Percentiles rank a stretch among this genome's conserved stretches.
Evolutionary conservation across 2,113 vertebrate genomes (phyloP).

Genomic region (Vidua macroura): DNA sequence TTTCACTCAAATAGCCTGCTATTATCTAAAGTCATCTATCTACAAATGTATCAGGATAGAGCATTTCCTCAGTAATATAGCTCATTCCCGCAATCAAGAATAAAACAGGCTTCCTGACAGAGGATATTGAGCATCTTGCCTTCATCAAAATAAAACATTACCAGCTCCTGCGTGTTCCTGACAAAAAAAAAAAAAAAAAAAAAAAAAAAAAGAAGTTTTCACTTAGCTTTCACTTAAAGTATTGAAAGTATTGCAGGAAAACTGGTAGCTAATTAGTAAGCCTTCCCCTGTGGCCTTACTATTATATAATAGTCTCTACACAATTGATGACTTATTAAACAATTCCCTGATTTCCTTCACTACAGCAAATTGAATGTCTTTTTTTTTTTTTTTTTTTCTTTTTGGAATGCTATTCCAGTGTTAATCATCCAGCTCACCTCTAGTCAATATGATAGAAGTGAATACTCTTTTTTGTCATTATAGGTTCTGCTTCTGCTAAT

Average conservation of each 20-base stretch:
- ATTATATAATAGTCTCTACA: not conserved
- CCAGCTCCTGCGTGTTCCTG: not conserved
- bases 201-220: not conserved
- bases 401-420: not conserved
- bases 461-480: not conserved
- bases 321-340: not conserved
- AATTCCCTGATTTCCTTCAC: not conserved
- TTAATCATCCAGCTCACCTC: not conserved
- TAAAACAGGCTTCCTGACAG: conserved; percentile 60
- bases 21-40: conserved; percentile 66
- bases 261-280: not conserved
- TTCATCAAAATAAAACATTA: conserved; percentile 52
- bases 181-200: conserved; percentile 2
- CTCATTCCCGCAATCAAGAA: conserved; percentile 63
- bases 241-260: not conserved
- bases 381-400: not conserved
- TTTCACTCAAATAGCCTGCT: conserved; percentile 55
- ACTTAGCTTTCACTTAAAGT: not conserved
- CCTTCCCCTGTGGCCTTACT: not conserved
- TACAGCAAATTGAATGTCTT: not conserved
- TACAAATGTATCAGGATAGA: conserved; percentile 65
- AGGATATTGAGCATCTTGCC: conserved; percentile 49
- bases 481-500: not conserved
- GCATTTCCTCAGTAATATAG: conserved; percentile 59
- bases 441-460: not conserved